phyloP scores from a whole-genome alignment of 2,888 invertebrate species.

The Morpho achilles region DNA sequence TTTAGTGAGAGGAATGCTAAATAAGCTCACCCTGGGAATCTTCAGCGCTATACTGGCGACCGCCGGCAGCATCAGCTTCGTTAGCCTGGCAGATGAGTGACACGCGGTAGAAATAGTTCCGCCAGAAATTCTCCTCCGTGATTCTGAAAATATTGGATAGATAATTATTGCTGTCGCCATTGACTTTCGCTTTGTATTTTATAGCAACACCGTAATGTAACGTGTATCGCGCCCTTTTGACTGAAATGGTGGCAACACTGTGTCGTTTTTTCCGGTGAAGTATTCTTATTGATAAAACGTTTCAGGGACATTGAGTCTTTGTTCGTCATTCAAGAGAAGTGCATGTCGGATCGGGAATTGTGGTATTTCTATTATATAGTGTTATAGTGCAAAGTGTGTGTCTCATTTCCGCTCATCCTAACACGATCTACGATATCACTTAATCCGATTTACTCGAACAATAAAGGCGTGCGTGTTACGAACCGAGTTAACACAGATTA shows the following conservation, averaged over 20 bases:
- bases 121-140: constrained; percentile 99
- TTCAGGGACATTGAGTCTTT: too few species aligned
- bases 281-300: too few species aligned
- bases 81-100: constrained; percentile 98
- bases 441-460: constrained; percentile 10
- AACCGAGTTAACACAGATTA: constrained; percentile 8
- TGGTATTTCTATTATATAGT: too few species aligned
- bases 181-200: too few species aligned
- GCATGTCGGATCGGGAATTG: too few species aligned
- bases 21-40: constrained; percentile 78
- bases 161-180: not conserved
- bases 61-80: constrained; percentile 84
- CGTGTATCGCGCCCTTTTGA: too few species aligned
- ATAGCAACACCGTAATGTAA: too few species aligned
- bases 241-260: too few species aligned
- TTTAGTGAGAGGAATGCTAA: not conserved
- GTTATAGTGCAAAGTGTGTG: too few species aligned
- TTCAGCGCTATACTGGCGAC: constrained; percentile 70
- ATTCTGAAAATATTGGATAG: constrained; percentile 80
- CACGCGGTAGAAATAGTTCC: constrained; percentile 99
- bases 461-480: not conserved
- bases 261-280: too few species aligned
- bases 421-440: constrained; percentile 5
- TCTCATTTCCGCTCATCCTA: too few species aligned
- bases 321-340: too few species aligned